These are phyloP conservation scores for Sandelia bainsii DNA, from an alignment of 2,797 vertebrate species.

Conservation along the genomic window DNA sequence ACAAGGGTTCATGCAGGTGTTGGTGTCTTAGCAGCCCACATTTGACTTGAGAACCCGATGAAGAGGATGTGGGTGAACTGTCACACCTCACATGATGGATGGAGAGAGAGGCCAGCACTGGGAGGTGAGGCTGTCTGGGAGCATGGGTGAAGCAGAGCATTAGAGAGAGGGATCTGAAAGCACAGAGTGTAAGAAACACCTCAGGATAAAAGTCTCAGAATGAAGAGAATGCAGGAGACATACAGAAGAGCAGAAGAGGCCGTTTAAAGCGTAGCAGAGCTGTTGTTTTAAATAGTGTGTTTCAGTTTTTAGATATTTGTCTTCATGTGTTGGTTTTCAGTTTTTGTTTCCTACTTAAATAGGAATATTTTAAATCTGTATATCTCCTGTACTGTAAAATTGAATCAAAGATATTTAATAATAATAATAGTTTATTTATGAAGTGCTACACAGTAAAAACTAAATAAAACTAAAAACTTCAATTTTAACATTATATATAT, in stretches of 20 bases:
- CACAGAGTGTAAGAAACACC: constrained; percentile 35
- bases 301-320: not conserved
- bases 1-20: constrained; percentile 56
- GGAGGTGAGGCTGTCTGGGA: constrained; percentile 19
- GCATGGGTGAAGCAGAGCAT: constrained; percentile 37
- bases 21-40: constrained; percentile 8
- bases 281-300: constrained; percentile 2
- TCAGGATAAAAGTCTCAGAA: constrained; percentile 35
- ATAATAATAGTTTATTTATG: no score
- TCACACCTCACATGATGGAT: constrained; percentile 55
- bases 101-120: constrained; percentile 13
- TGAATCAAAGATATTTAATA: no score
- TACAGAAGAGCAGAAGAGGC: constrained; percentile 13
- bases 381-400: no score
- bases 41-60: constrained; percentile 65
- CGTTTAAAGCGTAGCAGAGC: not conserved
- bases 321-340: not conserved
- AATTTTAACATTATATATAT: no score
- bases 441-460: no score
- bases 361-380: no score
- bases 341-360: no score
- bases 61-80: constrained; percentile 60
- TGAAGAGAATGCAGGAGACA: constrained; percentile 18
- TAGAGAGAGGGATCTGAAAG: constrained; percentile 46
- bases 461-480: no score